phyloP scores from a whole-genome alignment of 2,113 vertebrate genomes.

The Solenodon paradoxus region DNA sequence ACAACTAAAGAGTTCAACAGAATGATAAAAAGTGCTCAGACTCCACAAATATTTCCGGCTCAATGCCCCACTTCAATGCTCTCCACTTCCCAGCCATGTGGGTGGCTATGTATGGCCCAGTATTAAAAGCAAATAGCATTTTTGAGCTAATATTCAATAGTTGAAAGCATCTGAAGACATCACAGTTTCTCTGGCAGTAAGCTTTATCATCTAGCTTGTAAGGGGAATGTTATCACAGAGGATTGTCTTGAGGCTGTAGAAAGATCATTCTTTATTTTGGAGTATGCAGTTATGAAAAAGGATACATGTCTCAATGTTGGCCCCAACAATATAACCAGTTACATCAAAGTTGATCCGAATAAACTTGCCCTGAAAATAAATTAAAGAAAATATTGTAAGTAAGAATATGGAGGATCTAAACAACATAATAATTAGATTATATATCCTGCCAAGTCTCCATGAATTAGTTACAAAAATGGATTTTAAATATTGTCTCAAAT shows the following conservation, averaged over 20 bases:
- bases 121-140: not conserved
- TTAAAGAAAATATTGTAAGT: constrained; percentile 26
- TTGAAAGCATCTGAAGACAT: not conserved
- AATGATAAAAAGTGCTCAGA: rapidly evolving
- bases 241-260: not conserved
- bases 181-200: not conserved
- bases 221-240: not conserved
- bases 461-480: not conserved
- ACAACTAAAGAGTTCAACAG: rapidly evolving
- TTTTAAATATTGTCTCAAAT: not conserved
- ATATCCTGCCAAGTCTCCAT: not conserved
- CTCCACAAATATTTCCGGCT: not conserved
- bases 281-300: constrained; percentile 69
- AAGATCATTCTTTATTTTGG: not conserved
- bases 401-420: not conserved
- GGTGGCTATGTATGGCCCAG: not conserved
- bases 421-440: not conserved
- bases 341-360: constrained; percentile 99
- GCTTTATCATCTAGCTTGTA: not conserved
- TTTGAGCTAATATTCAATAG: not conserved
- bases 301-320: constrained; percentile 99
- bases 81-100: not conserved
- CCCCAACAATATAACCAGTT: constrained; percentile 97
- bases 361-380: constrained; percentile 94
- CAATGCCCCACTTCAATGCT: not conserved